Percentiles rank a stretch among this genome's conserved stretches.
phyloP scores from a whole-genome alignment of 2,113 vertebrate species.

The Ciconia boyciana region DNA sequence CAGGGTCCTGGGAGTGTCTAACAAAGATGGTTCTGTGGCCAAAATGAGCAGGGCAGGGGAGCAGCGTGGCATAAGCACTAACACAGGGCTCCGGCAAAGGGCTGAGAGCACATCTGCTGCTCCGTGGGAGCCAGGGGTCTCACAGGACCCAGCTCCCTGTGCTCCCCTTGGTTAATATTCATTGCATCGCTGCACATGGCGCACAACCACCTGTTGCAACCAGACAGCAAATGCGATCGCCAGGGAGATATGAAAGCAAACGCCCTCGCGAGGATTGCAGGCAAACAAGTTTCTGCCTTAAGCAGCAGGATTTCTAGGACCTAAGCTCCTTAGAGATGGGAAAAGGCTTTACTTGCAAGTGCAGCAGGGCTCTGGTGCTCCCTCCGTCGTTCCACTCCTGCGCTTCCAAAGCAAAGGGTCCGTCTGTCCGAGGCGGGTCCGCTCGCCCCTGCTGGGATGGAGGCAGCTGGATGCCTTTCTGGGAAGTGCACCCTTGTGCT shows the following conservation, averaged over 20 bases:
- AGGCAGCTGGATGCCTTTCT: not conserved
- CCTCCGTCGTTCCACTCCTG: not conserved
- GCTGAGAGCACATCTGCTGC: not conserved
- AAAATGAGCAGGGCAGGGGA: not conserved
- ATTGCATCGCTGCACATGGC: rapidly evolving
- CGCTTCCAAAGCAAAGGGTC: not conserved
- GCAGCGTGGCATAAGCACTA: rapidly evolving
- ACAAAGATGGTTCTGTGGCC: not conserved
- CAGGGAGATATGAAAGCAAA: not conserved
- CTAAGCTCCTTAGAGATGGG: not conserved
- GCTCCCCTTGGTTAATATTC: not conserved
- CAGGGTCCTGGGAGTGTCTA: too few species aligned
- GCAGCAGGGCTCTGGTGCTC: not conserved
- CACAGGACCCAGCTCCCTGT: rapidly evolving
- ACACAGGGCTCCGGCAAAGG: not conserved
- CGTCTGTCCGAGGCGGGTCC: rapidly evolving
- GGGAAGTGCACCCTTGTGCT: rapidly evolving
- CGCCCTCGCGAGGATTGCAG: not conserved
- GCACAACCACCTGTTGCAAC: not conserved
- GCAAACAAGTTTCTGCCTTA: not conserved
- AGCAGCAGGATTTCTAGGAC: not conserved
- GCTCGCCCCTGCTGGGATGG: not conserved
- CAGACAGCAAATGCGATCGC: not conserved
- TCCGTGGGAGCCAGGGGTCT: rapidly evolving
- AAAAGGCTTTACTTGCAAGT: not conserved